A percentile compares a stretch with the other conserved stretches of the same genome.
phyloP scores from a whole-genome alignment of 35 echinoderm and acorn worm species.

The Apostichopus californicus region DNA sequence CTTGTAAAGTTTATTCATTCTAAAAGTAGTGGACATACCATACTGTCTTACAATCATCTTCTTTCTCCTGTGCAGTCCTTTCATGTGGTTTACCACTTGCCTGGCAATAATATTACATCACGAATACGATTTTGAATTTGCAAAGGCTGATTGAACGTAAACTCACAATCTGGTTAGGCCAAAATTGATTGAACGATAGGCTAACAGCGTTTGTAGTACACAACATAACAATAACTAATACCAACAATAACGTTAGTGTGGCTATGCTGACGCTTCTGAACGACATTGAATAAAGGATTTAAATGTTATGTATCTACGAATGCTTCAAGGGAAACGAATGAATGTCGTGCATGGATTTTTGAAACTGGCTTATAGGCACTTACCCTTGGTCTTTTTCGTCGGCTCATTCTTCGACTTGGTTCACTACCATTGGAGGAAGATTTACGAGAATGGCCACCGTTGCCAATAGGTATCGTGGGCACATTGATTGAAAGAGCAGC shows the following conservation, averaged over 20 bases:
- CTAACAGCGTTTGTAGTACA: neutral
- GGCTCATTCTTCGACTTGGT: constrained; percentile 64
- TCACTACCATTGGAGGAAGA: constrained; percentile 53
- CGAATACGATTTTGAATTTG: too few species aligned
- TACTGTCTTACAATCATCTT: too few species aligned
- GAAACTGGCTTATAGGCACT: neutral
- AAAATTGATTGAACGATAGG: neutral
- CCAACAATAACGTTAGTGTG: too few species aligned
- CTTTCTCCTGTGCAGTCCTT: too few species aligned
- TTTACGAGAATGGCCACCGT: constrained; percentile 10
- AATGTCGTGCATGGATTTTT: neutral
- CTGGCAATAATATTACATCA: too few species aligned
- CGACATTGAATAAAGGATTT: neutral
- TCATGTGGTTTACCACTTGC: too few species aligned
- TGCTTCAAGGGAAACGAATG: neutral
- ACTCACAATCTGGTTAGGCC: too few species aligned
- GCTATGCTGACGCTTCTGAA: too few species aligned
- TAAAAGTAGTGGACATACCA: too few species aligned
- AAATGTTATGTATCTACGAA: neutral
- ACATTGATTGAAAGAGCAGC: constrained; percentile 48
- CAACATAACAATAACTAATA: neutral
- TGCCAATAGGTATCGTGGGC: constrained; percentile 18
- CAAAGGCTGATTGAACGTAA: too few species aligned
- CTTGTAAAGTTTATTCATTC: too few species aligned
- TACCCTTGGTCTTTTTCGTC: constrained; percentile 73